Percentiles rank a stretch among this genome's conserved stretches.
Evolutionary conservation across 2,797 vertebrate genomes (phyloP).

Genomic region (Spheniscus humboldti): DNA sequence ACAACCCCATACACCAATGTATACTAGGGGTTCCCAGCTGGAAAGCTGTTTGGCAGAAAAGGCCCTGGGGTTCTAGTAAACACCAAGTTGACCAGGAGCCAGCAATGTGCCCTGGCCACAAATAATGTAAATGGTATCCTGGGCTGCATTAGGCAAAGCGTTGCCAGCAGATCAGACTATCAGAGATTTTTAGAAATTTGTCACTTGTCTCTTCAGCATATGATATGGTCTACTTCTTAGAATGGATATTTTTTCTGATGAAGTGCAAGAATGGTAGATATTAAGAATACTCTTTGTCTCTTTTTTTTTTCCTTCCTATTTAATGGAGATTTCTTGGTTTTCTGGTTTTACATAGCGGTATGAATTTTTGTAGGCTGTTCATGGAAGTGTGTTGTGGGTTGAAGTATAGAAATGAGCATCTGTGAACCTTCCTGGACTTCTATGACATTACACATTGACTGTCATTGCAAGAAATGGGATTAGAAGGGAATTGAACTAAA

Average conservation of each 20-base stretch:
- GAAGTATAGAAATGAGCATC: neutral
- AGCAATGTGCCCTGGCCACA: neutral
- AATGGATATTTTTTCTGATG: neutral
- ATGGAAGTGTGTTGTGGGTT: neutral
- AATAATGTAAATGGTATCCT: neutral
- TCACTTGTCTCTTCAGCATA: neutral
- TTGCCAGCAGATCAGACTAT: neutral
- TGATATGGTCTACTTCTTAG: neutral
- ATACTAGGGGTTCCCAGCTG: accelerated
- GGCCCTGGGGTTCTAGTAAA: neutral
- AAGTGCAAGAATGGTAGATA: neutral
- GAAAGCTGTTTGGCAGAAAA: neutral
- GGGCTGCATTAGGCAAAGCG: neutral
- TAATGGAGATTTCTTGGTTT: neutral
- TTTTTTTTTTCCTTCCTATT: neutral
- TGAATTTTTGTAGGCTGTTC: neutral
- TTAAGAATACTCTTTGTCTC: neutral
- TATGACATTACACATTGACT: neutral
- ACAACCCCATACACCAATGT: accelerated
- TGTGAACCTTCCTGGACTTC: neutral
- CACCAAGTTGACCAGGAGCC: neutral
- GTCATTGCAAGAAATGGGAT: neutral
- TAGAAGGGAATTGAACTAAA: neutral
- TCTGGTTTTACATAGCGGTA: neutral
- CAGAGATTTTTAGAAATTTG: neutral